Conservation (phyloP, 2,113 vertebrate genomes). For the Ptyas mucosa region DNA sequence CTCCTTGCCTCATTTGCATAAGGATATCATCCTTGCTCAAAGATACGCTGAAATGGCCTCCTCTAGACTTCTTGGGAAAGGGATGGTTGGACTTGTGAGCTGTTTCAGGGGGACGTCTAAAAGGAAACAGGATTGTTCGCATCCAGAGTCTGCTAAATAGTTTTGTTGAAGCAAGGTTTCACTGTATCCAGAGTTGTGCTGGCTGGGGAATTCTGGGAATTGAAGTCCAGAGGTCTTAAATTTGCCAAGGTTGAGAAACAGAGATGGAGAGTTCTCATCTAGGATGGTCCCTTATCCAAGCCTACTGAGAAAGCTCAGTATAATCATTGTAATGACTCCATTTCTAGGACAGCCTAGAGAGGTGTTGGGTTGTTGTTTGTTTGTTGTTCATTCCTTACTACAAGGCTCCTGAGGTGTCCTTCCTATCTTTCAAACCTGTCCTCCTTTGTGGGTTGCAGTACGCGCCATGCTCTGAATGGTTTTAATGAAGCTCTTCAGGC, state of each 20-base stretch:
- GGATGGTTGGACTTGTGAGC: neutral
- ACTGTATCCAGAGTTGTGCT: neutral
- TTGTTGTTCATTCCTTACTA: neutral
- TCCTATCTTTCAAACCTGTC: neutral
- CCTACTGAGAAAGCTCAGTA: neutral
- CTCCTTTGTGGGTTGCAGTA: neutral
- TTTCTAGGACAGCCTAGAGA: neutral
- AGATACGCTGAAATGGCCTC: neutral
- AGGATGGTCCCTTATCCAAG: neutral
- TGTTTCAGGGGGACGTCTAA: neutral
- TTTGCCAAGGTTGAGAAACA: neutral
- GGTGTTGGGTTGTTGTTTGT: too few relatives aligned
- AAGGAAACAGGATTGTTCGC: too few relatives aligned
- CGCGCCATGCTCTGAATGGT: neutral
- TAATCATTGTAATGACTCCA: neutral
- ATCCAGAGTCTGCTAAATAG: neutral
- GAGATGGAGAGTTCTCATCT: neutral
- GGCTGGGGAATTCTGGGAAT: neutral
- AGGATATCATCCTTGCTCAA: neutral
- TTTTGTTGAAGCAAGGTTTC: neutral
- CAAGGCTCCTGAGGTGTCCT: neutral
- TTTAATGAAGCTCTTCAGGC: neutral
- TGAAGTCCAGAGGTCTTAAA: neutral
- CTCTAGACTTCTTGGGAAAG: neutral
- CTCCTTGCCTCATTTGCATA: neutral